Conservation (phyloP, 1,140 invertebrate species). For the Lamellibrachia luymesi region DNA sequence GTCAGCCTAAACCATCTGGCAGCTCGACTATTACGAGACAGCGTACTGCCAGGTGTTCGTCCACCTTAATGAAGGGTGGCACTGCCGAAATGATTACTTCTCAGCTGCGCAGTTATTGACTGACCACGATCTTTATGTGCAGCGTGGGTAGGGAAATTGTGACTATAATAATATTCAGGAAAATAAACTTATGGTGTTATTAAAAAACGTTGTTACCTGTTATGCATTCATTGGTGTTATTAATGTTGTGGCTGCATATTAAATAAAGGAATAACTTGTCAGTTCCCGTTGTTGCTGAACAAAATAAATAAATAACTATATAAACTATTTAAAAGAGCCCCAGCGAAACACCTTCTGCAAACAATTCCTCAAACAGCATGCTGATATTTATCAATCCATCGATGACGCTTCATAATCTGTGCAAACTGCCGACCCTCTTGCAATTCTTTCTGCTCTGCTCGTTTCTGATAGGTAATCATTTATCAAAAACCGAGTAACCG, state of each 20-base stretch:
- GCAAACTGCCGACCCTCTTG: neutral
- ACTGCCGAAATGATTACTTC: neutral
- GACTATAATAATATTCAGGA: neutral
- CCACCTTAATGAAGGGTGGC: too few species aligned
- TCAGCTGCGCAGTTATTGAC: neutral
- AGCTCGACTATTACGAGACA: too few species aligned
- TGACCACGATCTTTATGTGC: neutral
- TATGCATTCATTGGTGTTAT: neutral
- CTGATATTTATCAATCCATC: neutral
- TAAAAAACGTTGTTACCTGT: neutral
- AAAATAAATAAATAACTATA: neutral
- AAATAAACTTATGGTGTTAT: neutral
- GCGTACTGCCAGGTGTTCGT: too few species aligned
- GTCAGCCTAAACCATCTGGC: neutral
- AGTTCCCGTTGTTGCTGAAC: neutral
- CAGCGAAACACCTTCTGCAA: neutral
- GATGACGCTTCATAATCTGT: neutral
- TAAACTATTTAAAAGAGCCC: neutral
- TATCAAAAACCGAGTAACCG: neutral
- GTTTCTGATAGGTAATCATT: neutral
- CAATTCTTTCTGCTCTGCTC: neutral
- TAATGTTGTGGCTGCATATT: neutral
- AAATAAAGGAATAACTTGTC: too few species aligned
- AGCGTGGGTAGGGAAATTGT: neutral
- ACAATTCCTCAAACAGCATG: neutral